Evolutionary conservation across 92 coral and sea anemone species (phyloP), one percentile per base, ranked within the genome.

Genomic region (Ricordea florida): DNA sequence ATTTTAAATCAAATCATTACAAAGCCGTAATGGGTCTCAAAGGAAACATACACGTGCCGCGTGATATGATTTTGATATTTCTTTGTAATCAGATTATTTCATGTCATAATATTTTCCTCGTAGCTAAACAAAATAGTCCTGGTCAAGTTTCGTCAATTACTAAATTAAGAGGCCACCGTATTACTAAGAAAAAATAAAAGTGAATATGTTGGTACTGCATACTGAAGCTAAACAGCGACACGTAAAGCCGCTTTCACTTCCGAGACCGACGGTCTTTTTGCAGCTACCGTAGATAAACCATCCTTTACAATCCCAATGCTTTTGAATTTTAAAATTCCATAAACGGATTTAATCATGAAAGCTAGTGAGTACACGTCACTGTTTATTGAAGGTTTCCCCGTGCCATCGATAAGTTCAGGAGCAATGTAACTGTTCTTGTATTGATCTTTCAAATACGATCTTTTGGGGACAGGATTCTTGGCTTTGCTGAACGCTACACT

Each of bases 291-390:
- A 68, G 62, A 46, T 9, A 50, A 17, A 27, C 18, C 24, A 1
- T 25, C 49, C 26, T 15, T 34, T 2, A 68, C 28, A 15, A 46
- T 5, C 17, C 2, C n/a, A 10, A n/a, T 21, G 22, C 17, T 32
- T 27, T 49, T 17, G 20, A 73, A 58, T 34, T 59, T 58, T 5
- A 30, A 22, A 30, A 46, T 10, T 50, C 21, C 18, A 42, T 51
- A 55, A 13, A 66, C 65, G 1, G 32, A 5, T 57, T 53, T 55
- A 6, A 77, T 63, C 61, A 63, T 7, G 31, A 76, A 63, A 23
- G 74, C 55, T 7, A 76, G 57, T 10, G 82, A 47, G 33, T 33
- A 75, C 8, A 75, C n/a, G 24, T 76, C 73, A 62, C 66, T 76
- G 26, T 36, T 8, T 0, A 62, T 17, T 2, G 82, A 76, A 8